Conservation (phyloP, 2,888 invertebrate genomes). For the Drosophila basisetae region DNA sequence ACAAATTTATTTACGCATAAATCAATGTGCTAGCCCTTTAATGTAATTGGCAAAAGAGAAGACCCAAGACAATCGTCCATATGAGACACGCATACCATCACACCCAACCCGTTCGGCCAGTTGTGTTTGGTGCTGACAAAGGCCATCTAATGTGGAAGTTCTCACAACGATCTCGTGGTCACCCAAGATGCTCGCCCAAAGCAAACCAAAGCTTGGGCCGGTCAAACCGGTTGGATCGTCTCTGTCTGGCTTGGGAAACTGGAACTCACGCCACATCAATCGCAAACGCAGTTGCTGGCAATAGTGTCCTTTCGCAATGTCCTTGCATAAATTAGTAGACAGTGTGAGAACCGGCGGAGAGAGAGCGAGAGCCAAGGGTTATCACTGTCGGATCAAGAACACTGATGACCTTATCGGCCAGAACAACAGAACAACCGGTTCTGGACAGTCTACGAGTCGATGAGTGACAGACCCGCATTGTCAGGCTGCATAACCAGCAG, state of each 20-base stretch:
- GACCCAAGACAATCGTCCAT: slow-evolving; percentile 16
- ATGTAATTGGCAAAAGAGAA: slow-evolving; percentile 41
- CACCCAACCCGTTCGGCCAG: slow-evolving; percentile 68
- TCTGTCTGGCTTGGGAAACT: slow-evolving; percentile 51
- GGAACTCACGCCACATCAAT: slow-evolving; percentile 69
- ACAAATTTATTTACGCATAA: slow-evolving; percentile 64
- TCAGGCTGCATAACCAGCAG: background rate
- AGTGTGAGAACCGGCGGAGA: slow-evolving; percentile 68
- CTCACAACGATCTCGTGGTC: slow-evolving; percentile 72
- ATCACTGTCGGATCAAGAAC: slow-evolving; percentile 38
- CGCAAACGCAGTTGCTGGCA: slow-evolving; percentile 38
- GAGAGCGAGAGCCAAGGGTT: slow-evolving; percentile 62
- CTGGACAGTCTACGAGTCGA: slow-evolving; percentile 69
- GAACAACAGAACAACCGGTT: slow-evolving; percentile 80
- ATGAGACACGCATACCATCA: slow-evolving; percentile 7
- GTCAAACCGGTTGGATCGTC: slow-evolving; percentile 81
- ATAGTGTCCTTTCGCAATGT: slow-evolving; percentile 84
- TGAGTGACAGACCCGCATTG: slow-evolving; percentile 68
- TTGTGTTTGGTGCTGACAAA: slow-evolving; percentile 66
- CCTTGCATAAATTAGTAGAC: slow-evolving; percentile 82
- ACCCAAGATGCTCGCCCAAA: slow-evolving; percentile 66
- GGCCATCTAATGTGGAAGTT: slow-evolving; percentile 70
- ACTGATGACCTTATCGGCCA: slow-evolving; percentile 75
- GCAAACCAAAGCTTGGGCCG: slow-evolving; percentile 69
- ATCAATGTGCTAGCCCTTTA: slow-evolving; percentile 59